phyloP scores from a whole-genome alignment of 1,140 invertebrate genomes.

The Anthonomus grandis region DNA sequence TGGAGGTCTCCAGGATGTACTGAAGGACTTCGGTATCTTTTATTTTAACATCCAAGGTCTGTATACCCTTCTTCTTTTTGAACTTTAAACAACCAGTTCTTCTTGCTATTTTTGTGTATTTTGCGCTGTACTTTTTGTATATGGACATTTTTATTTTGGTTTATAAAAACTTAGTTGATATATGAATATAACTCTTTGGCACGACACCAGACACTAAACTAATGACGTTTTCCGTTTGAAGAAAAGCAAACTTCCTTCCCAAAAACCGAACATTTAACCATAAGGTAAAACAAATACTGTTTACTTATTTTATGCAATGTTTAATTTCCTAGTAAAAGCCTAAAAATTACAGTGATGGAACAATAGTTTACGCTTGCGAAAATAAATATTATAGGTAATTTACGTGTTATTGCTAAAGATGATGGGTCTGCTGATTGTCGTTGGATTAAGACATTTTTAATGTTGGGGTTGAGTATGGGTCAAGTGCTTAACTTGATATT shows the following conservation, averaged over 20 bases:
- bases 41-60: conserved; percentile 30
- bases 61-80: conserved; percentile 14
- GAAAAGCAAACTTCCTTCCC: too few relatives aligned
- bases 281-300: conserved; percentile 18
- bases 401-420: not conserved
- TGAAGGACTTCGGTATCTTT: conserved; percentile 30
- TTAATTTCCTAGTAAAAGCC: conserved; percentile 23
- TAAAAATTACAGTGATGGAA: conserved; percentile 19
- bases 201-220: too few relatives aligned
- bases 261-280: too few relatives aligned
- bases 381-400: conserved; percentile 24
- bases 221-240: too few relatives aligned
- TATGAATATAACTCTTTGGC: too few relatives aligned
- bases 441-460: too few relatives aligned
- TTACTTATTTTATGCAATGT: conserved; percentile 19
- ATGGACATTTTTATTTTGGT: too few relatives aligned
- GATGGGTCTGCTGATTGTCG: too few relatives aligned
- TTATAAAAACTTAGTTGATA: too few relatives aligned
- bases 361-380: conserved; percentile 19
- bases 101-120: conserved; percentile 28
- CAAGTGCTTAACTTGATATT: too few relatives aligned
- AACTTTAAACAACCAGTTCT: conserved; percentile 33
- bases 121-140: conserved; percentile 24
- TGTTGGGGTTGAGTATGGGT: too few relatives aligned
- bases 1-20: conserved; percentile 39